phyloP scores from a whole-genome alignment of 2,888 invertebrate species.

The Agrochola lychnidis region DNA sequence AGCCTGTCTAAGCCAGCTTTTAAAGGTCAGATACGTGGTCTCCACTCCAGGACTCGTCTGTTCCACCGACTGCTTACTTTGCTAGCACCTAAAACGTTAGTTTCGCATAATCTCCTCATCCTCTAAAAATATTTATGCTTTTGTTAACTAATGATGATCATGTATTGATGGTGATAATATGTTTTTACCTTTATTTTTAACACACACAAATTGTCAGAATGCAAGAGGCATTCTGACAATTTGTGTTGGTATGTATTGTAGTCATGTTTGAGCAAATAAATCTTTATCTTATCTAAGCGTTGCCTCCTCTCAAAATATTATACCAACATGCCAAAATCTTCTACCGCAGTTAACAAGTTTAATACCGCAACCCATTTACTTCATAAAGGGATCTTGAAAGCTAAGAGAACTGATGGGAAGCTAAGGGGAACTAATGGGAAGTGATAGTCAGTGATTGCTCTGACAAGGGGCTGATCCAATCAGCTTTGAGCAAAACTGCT shows the following conservation, averaged over 20 bases:
- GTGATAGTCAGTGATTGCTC: slow-evolving; percentile 44
- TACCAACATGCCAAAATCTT: slow-evolving; percentile 7
- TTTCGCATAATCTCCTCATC: neutral
- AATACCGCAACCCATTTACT: slow-evolving; percentile 12
- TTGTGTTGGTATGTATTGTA: too few species aligned
- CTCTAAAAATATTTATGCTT: neutral
- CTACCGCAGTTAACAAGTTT: slow-evolving; percentile 13
- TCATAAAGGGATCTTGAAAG: slow-evolving; percentile 15
- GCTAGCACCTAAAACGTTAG: neutral
- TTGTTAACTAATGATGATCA: too few species aligned
- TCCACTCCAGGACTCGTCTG: neutral
- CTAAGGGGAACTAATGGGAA: slow-evolving; percentile 45
- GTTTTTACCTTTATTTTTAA: too few species aligned
- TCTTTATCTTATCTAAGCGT: neutral
- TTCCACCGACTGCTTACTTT: neutral
- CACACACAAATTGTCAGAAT: too few species aligned
- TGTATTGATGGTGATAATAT: too few species aligned
- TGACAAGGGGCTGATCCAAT: slow-evolving; percentile 60
- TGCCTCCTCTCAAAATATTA: slow-evolving; percentile 17
- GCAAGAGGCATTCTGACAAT: too few species aligned
- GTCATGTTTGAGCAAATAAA: too few species aligned
- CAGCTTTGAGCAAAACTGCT: slow-evolving; percentile 42
- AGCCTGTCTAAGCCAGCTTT: neutral
- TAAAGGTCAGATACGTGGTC: neutral
- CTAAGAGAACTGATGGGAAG: neutral